Conservation (phyloP, 2,888 invertebrate genomes). For the Drosophila paucipuncta region DNA sequence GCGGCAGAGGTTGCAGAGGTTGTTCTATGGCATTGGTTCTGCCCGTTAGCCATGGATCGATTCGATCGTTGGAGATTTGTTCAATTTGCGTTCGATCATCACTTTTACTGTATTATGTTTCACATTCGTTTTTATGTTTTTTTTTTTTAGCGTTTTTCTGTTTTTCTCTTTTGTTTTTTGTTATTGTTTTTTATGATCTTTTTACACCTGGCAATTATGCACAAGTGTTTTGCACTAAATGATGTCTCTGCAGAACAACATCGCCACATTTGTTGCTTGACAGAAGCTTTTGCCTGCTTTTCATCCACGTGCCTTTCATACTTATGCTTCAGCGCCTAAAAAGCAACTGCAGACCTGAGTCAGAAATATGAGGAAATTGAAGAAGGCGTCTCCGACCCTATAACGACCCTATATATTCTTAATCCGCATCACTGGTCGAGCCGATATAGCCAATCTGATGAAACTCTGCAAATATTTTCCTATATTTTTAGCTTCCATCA, state of each 20-base stretch:
- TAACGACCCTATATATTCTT: neutral
- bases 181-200: neutral
- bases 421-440: neutral
- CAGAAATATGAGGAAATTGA: neutral
- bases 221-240: neutral
- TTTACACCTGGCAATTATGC: constrained; percentile 5
- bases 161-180: neutral
- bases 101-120: constrained; percentile 14
- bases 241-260: neutral
- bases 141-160: neutral
- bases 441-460: no score
- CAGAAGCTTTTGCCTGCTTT: neutral
- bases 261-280: neutral
- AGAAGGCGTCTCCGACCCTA: neutral
- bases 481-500: no score
- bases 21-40: constrained; percentile 48
- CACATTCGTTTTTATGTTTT: neutral
- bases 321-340: neutral
- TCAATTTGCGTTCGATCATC: constrained; percentile 55
- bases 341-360: neutral
- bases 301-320: neutral
- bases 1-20: neutral
- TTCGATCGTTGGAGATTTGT: constrained; percentile 45
- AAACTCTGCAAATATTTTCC: no score
- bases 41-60: constrained; percentile 61